Base-by-base conservation (phyloP, 1,140 invertebrate genomes). In the Zaprionus vittiger region DNA sequence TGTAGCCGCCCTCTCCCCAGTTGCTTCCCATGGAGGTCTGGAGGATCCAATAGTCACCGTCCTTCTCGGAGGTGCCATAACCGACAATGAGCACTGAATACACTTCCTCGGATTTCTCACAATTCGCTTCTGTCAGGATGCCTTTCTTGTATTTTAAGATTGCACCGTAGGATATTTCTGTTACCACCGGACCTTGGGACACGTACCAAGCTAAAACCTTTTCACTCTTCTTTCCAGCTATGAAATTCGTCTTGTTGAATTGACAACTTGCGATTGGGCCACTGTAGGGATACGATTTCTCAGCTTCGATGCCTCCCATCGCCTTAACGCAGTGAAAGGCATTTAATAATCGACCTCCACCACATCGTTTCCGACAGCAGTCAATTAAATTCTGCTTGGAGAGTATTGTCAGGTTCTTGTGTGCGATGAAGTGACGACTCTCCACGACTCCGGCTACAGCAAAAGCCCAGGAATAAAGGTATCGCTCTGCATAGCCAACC, bases 331-430 rank as follows among this genome's bases (percentile, higher is more conserved):
- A 68, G 0, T 15, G 1, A 14, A 73, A 22, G 26, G 56, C 64
- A 2, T 3, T n/a, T 5, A 17, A 2, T 7, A n/a, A 5, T 1
- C 15, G 15, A 7, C 41, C 5, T 44, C 41, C 5, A 2, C 5
- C 15, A 15, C 41, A 17, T 44, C 5, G 5, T 44, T 7, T 44
- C 5, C 15, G 2, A 15, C 56, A 54, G 37, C 71, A 73, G 26
- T 73, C 71, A n/a, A 73, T 11, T 11, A 73, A 26, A 17, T 68
- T 67, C 22, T 73, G 71, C 26, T 73, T 68, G 34, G 71, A 73
- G 1, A 73, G 64, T 4, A 38, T 20, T n/a, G 14, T 14, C 57
- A 68, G 4, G 0, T 26, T 55, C 2, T 57, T 34, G 12, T 12
- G 31, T 6, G 22, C 41, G 4, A 68, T 17, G 6, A 60, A 67